Evolutionary conservation across 2,113 vertebrate species (phyloP), one percentile per base, ranked within the genome.

Genomic region (Pelmatolapia mariae): DNA sequence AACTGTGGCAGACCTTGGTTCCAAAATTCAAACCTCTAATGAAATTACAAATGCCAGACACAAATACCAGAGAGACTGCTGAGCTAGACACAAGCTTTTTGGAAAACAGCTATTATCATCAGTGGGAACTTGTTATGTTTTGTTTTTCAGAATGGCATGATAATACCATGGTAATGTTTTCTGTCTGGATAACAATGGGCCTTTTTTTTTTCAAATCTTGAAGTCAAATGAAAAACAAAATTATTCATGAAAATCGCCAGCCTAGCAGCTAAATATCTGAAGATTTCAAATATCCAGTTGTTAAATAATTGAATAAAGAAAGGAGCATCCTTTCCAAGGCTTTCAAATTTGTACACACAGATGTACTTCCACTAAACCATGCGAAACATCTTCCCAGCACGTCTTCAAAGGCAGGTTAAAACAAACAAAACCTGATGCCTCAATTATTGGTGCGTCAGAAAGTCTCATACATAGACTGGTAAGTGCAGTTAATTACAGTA

Each of bases 401-500:
- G 84, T 88, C 93, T 93, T 94, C 94, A 95, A 95, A 96, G 91
- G 93, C 92, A 94, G 93, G 93, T 95, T 93, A 95, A 95, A 96
- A 93, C 93, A 95, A 96, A 96, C 94, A 93, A 91, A 95, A 94
- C 89, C 93, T 93, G 94, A 95, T 94, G 92, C 93, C 95, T 94
- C 94, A 95, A 96, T 95, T 96, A 95, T 92, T 81, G 91, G 90
- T 93, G 94, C 93, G 94, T 94, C 95, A 93, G 91, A 93, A 93
- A 93, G 95, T 95, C 94, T 95, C 94, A 93, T 89, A 92, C 91
- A 91, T 90, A 93, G 93, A 91, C 94, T 92, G 92, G 89, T 94
- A 96, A 96, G 92, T 94, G 94, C 91, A 95, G 91, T 95, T 94
- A 95, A 96, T 95, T 95, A 95, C 94, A 95, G 92, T 93, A 90